Evolutionary conservation across 2,888 invertebrate species (phyloP).

Genomic region (Cerceris rybyensis): DNA sequence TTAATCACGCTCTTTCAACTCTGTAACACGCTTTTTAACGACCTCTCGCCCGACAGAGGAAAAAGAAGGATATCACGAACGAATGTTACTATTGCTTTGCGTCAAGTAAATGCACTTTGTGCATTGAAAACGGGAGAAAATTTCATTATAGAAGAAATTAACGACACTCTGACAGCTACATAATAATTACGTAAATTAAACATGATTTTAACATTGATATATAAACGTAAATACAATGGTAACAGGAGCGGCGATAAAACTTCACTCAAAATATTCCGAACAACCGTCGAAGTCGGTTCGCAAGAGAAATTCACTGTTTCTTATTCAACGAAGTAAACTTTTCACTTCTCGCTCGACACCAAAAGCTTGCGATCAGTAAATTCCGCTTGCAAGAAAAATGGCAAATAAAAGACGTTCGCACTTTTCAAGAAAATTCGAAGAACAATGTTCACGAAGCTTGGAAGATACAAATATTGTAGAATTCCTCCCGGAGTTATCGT

Average conservation of each 20-base stretch:
- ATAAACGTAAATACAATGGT: too few relatives aligned
- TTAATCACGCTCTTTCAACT: constrained; percentile 12
- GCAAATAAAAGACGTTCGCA: not conserved
- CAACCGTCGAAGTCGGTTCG: too few relatives aligned
- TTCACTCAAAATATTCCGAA: too few relatives aligned
- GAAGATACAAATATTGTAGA: not conserved
- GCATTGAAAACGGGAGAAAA: not conserved
- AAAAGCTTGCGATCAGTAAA: not conserved
- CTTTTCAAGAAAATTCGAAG: not conserved
- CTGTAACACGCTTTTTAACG: constrained; percentile 4
- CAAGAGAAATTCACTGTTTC: not conserved
- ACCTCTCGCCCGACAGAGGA: not conserved
- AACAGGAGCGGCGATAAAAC: too few relatives aligned
- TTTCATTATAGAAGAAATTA: not conserved
- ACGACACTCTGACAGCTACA: too few relatives aligned
- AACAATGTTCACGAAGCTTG: not conserved
- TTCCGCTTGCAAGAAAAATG: not conserved
- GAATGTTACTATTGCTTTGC: too few relatives aligned
- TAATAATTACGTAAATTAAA: too few relatives aligned
- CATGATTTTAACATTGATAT: too few relatives aligned
- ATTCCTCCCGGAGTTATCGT: not conserved
- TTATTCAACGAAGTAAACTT: not conserved
- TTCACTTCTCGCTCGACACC: not conserved
- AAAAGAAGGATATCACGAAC: not conserved
- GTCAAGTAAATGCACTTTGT: too few relatives aligned